These are phyloP conservation scores for Glaucidium brasilianum DNA, from an alignment of 2,113 vertebrate genomes.

Conservation along the genomic window DNA sequence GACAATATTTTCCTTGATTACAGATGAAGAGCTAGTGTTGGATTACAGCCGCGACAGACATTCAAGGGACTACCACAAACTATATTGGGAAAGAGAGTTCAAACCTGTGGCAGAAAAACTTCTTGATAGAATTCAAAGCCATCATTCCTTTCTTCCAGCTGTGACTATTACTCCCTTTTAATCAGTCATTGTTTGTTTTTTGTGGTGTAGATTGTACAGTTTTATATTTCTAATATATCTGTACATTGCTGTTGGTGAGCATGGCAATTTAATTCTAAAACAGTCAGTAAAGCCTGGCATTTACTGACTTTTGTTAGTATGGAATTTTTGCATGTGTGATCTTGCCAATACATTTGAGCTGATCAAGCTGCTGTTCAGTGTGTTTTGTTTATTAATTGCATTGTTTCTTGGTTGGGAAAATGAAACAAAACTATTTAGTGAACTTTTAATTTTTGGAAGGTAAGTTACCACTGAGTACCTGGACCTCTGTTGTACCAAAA, in stretches of 20 bases:
- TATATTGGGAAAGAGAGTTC: slow-evolving; percentile 91
- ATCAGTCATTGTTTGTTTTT: background rate
- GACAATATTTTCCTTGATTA: slow-evolving; percentile 24
- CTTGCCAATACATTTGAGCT: background rate
- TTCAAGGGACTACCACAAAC: slow-evolving; percentile 74
- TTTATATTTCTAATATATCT: background rate
- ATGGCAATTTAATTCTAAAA: background rate
- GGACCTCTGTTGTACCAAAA: background rate
- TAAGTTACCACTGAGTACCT: background rate
- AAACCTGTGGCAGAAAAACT: slow-evolving; percentile 87
- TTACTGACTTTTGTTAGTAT: background rate
- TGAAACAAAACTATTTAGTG: background rate
- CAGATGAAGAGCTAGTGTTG: slow-evolving; percentile 82
- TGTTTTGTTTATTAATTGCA: background rate
- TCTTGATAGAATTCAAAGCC: slow-evolving; percentile 72
- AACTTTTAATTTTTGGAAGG: background rate
- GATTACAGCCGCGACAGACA: slow-evolving; percentile 72
- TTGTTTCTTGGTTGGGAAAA: background rate
- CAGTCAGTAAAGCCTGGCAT: background rate
- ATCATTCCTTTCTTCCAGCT: slow-evolving; percentile 32
- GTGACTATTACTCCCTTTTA: slow-evolving; percentile 30
- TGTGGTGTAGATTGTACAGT: background rate
- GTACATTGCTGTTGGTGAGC: background rate
- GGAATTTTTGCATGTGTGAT: background rate
- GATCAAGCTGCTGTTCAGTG: background rate